Evolutionary conservation across 2,113 vertebrate genomes (phyloP).

Genomic region (Neodontobutis hainanensis): DNA sequence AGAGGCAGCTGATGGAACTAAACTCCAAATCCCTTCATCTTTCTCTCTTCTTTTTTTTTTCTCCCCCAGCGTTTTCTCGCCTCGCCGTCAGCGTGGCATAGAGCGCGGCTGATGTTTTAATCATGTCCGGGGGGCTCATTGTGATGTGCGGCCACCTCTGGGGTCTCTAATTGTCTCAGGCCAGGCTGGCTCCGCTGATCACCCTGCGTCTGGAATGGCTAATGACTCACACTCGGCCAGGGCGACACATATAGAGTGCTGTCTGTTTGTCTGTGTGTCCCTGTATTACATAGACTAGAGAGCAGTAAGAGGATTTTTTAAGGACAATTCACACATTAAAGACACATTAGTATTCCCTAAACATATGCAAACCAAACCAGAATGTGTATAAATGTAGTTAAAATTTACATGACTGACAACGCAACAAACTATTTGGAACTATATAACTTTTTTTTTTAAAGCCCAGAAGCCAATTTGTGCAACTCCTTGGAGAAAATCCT

Average conservation of each 20-base stretch:
- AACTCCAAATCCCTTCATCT: slow-evolving; percentile 60
- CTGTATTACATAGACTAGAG: slow-evolving; percentile 1
- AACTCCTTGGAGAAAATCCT: neutral
- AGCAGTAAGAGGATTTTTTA: too few species aligned
- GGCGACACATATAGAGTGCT: slow-evolving; percentile 41
- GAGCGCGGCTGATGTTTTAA: slow-evolving; percentile 78
- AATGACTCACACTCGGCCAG: slow-evolving; percentile 61
- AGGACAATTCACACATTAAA: neutral
- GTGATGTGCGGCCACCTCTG: slow-evolving; percentile 76
- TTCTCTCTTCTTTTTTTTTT: slow-evolving; percentile 28
- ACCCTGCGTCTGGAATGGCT: slow-evolving; percentile 77
- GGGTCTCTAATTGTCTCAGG: slow-evolving; percentile 78
- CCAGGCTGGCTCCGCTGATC: slow-evolving; percentile 75
- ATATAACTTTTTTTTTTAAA: too few species aligned
- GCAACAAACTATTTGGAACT: too few species aligned
- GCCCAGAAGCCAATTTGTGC: neutral
- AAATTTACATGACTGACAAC: too few species aligned
- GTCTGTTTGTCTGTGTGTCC: slow-evolving; percentile 24
- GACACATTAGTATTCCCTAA: neutral
- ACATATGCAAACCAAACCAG: too few species aligned
- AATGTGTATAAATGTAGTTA: too few species aligned
- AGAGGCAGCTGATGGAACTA: slow-evolving; percentile 50
- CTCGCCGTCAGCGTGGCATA: slow-evolving; percentile 52
- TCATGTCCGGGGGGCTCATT: slow-evolving; percentile 77
- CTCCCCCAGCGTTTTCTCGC: neutral